Evolutionary conservation across 2,888 invertebrate genomes (phyloP), one percentile per base, ranked within the genome.

Genomic region (Mythimna ferrago): DNA sequence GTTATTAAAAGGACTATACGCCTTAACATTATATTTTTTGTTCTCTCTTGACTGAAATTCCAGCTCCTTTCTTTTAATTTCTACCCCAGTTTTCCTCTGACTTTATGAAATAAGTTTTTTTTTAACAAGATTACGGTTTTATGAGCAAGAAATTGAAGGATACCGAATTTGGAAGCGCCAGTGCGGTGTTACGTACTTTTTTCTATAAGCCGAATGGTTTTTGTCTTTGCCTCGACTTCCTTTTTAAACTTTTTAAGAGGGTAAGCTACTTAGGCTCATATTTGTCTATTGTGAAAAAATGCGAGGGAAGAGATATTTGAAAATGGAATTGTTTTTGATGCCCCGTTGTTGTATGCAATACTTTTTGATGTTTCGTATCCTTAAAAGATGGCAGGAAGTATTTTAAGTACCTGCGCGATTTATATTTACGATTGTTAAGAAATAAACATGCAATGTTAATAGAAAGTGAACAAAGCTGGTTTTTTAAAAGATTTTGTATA

Each of bases 21-120:
- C 32, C 32, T 32, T 32, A 32, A 32, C 32, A 32, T 32, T 91
- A 92, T 86, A 82, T 88, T 89, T 87, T 44, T 84, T 86, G 76
- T 82, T 85, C 81, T 19, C 35, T 80, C 69, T 60, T 5, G 16
- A 83, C 84, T 83, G 86, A 84, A 90, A 88, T 88, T 90, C 83
- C 86, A 83, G 83, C 82, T 87, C 82, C 73, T 84, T 92, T 89
- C 89, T 92, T 94, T 95, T 94, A 94, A 95, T 94, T 94, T 89
- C 86, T 90, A 89, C 88, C 86, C 86, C 84, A 82, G 82, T 88
- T 88, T 90, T 86, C 85, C 87, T 83, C 81, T 89, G 89, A 87
- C 92, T 94, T 94, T 95, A 93, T 95, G 93, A 94, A 95, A 95
- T 94, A 95, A 96, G 94, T 95, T 95, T 93, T 90, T 88, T 89